A percentile compares a stretch with the other conserved stretches of the same genome.
phyloP scores from a whole-genome alignment of 2,113 vertebrate species.

The Heliornis fulica region DNA sequence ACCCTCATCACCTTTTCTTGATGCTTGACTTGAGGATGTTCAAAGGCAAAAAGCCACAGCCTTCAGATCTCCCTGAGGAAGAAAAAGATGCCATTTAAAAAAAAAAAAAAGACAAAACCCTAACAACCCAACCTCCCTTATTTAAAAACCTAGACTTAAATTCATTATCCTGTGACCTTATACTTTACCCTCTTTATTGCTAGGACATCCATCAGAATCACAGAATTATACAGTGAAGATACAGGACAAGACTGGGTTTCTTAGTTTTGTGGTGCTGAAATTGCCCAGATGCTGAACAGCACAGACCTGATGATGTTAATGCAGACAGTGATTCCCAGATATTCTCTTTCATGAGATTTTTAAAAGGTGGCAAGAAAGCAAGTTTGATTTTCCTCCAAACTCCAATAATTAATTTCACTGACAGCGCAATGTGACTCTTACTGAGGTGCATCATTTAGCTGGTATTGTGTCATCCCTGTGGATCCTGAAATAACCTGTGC shows the following conservation, averaged over 20 bases:
- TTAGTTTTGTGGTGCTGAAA: not conserved
- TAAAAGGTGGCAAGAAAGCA: not conserved
- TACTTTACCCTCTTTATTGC: conserved; percentile 17
- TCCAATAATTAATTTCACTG: not conserved
- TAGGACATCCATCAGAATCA: not conserved
- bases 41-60: conserved; percentile 82
- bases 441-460: not conserved
- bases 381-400: not conserved
- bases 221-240: not conserved
- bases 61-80: conserved; percentile 62
- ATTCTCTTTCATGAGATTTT: not conserved
- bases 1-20: conserved; percentile 75
- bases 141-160: conserved; percentile 30
- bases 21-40: conserved; percentile 80
- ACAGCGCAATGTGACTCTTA: not conserved
- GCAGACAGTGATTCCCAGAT: not conserved
- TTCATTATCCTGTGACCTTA: conserved; percentile 57
- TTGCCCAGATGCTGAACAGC: not conserved
- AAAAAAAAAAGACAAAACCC: not conserved
- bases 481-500: not conserved
- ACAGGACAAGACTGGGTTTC: not conserved
- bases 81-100: conserved; percentile 50
- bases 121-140: not conserved
- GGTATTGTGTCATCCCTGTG: not conserved
- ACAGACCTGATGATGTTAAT: not conserved